Conservation (phyloP, 2,113 vertebrate species). For the Petrocephalus zakoni region DNA sequence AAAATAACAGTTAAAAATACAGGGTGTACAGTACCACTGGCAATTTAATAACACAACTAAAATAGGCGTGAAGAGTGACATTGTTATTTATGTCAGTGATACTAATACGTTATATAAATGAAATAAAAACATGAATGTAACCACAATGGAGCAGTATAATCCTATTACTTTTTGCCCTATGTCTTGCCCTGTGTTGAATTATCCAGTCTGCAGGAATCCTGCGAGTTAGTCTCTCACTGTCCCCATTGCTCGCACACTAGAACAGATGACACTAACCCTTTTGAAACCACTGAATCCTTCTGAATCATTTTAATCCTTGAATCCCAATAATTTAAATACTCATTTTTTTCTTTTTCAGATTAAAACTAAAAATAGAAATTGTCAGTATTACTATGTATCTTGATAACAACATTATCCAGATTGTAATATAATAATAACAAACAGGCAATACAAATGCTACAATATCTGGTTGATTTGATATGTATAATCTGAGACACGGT, state of each 20-base stretch:
- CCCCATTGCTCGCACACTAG: neutral
- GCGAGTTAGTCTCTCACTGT: neutral
- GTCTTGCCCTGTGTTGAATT: neutral
- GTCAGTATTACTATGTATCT: too few relatives aligned
- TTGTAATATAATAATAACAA: too few relatives aligned
- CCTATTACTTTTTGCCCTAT: neutral
- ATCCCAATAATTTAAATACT: neutral
- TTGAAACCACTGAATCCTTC: neutral
- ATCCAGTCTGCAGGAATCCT: neutral
- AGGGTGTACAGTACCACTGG: neutral
- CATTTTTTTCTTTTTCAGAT: too few relatives aligned
- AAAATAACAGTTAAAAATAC: neutral
- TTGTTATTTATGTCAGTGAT: neutral
- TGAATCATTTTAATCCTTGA: neutral
- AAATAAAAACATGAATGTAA: neutral
- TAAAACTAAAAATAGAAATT: too few relatives aligned
- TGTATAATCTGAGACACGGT: too few relatives aligned
- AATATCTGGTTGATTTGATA: too few relatives aligned
- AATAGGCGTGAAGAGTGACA: neutral
- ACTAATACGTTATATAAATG: neutral
- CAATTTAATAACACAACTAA: neutral
- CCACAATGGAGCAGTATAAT: neutral
- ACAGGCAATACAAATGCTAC: too few relatives aligned
- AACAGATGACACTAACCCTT: neutral
- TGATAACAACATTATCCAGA: too few relatives aligned